Evolutionary conservation across 2,113 vertebrate species (phyloP).

Genomic region (Labeo catla): DNA sequence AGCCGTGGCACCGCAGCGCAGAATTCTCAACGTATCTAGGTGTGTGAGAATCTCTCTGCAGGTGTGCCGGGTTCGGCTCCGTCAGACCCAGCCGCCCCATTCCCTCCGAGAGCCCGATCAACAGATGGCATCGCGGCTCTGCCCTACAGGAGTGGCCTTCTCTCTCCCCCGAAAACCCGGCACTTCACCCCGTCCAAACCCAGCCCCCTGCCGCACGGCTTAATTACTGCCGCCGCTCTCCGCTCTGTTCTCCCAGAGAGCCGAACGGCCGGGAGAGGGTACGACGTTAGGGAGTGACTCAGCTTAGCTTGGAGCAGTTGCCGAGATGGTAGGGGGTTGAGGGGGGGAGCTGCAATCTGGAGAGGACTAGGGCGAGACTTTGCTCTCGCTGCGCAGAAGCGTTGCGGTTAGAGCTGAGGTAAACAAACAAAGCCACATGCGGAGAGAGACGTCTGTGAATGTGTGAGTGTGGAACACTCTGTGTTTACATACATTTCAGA

Average conservation of each 20-base stretch:
- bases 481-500: background rate
- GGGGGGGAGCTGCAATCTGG: constrained; percentile 34
- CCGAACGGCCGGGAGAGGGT: background rate
- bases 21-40: constrained; percentile 24
- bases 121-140: constrained; percentile 52
- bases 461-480: background rate
- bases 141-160: constrained; percentile 44
- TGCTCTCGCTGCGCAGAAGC: constrained; percentile 36
- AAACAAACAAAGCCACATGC: constrained; percentile 56
- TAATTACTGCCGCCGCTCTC: constrained; percentile 45
- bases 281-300: constrained; percentile 8
- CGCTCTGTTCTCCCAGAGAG: constrained; percentile 33
- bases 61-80: constrained; percentile 36
- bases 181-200: constrained; percentile 22
- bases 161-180: constrained; percentile 24
- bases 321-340: constrained; percentile 2
- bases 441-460: constrained; percentile 40
- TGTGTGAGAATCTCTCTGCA: constrained; percentile 43
- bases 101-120: constrained; percentile 46
- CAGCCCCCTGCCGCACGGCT: constrained; percentile 39
- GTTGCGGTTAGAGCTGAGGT: constrained; percentile 37
- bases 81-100: constrained; percentile 35
- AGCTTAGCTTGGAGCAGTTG: constrained; percentile 33
- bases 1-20: background rate
- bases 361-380: constrained; percentile 38